Evolutionary conservation across 2,113 vertebrate genomes (phyloP).

Genomic region (Stigmatopora nigra): DNA sequence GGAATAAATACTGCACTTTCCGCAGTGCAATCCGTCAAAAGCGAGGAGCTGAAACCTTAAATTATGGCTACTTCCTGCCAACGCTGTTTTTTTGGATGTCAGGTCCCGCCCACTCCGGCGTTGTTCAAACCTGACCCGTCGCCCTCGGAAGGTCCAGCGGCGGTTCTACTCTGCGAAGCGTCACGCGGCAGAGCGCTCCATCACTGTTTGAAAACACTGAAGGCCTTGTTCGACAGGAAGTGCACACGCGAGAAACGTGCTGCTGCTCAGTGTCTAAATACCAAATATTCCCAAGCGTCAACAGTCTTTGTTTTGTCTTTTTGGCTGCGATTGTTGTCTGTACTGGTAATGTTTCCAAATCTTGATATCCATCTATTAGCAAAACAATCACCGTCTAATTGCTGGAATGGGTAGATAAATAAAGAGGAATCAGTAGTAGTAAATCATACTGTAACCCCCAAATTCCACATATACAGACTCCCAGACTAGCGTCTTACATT

Average conservation of each 20-base stretch:
- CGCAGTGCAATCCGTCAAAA: constrained; percentile 69
- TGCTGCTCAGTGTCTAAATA: constrained; percentile 9
- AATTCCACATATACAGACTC: no score
- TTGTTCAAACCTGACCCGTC: constrained; percentile 26
- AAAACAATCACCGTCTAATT: no score
- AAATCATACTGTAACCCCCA: no score
- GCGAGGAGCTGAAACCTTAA: constrained; percentile 67
- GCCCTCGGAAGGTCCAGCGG: constrained; percentile 51
- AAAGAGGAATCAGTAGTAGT: no score
- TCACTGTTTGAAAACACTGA: constrained; percentile 43
- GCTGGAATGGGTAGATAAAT: no score
- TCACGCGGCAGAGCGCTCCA: constrained; percentile 60
- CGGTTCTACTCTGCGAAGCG: constrained; percentile 51
- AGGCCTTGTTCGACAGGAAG: constrained; percentile 42
- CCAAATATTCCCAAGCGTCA: constrained; percentile 2
- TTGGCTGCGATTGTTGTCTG: neutral
- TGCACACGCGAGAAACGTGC: neutral
- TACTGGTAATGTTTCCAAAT: neutral
- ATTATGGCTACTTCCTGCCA: constrained; percentile 73
- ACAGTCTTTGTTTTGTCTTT: neutral
- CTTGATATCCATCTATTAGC: no score
- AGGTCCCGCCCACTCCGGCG: constrained; percentile 45
- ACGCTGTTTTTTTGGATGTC: constrained; percentile 44
- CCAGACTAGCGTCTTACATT: no score
- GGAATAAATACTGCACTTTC: constrained; percentile 67